These are phyloP conservation scores for pig (Sus scrofa) DNA, from an alignment of 2,113 vertebrate genomes.

Conservation along the genomic window DNA sequence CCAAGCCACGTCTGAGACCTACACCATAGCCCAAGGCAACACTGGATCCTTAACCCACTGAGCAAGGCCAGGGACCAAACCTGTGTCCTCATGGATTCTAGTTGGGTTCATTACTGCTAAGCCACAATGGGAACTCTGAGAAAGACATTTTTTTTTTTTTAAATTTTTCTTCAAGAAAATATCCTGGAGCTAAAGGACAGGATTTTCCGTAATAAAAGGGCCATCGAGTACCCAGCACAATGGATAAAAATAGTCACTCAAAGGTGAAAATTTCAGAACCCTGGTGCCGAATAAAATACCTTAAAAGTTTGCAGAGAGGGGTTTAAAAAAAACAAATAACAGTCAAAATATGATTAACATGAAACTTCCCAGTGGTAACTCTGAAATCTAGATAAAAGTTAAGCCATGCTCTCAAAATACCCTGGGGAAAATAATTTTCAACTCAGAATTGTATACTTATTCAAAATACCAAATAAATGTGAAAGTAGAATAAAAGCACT, in stretches of 20 bases:
- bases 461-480: constrained; percentile 45
- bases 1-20: too few relatives aligned
- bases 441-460: background rate
- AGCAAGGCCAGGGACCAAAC: too few relatives aligned
- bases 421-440: background rate
- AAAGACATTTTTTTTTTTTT: too few relatives aligned
- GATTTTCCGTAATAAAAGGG: constrained; percentile 10
- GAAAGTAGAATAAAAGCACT: background rate
- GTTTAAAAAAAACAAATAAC: background rate
- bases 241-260: background rate
- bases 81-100: too few relatives aligned
- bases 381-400: background rate
- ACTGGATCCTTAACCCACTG: too few relatives aligned
- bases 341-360: background rate
- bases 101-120: too few relatives aligned
- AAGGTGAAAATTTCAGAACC: constrained; percentile 40
- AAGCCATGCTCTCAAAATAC: background rate
- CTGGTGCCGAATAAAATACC: background rate
- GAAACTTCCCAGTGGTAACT: background rate
- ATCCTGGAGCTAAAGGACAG: background rate
- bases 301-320: background rate
- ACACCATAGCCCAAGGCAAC: too few relatives aligned
- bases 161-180: background rate
- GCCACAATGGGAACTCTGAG: too few relatives aligned
- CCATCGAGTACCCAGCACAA: background rate